phyloP scores from a whole-genome alignment of 2,797 vertebrate species.

The Columba guinea region DNA sequence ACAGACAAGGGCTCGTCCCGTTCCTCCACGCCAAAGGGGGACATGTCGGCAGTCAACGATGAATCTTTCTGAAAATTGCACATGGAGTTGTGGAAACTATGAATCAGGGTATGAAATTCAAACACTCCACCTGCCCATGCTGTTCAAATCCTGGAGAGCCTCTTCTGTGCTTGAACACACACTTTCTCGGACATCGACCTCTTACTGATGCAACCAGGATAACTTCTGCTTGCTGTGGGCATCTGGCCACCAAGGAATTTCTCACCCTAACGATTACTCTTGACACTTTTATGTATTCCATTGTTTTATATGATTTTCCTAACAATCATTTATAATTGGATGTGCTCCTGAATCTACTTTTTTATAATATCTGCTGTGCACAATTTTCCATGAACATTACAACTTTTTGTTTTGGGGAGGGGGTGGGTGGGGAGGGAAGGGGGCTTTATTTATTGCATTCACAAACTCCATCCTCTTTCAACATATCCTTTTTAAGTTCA shows the following conservation, averaged over 20 bases:
- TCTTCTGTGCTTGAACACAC: conserved; percentile 71
- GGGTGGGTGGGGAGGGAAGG: conserved; percentile 54
- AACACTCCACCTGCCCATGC: conserved; percentile 79
- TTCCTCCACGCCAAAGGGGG: conserved; percentile 96
- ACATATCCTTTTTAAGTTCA: conserved; percentile 88
- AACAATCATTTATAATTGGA: conserved; percentile 94
- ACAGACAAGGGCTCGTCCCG: conserved; percentile 99
- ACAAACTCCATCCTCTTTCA: conserved; percentile 82
- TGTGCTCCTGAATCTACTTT: conserved; percentile 93
- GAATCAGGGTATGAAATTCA: conserved; percentile 83
- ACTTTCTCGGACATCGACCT: conserved; percentile 70
- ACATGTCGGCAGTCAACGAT: conserved; percentile 92
- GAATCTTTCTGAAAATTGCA: conserved; percentile 95
- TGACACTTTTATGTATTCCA: conserved; percentile 94
- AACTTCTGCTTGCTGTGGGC: conserved; percentile 76
- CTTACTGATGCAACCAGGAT: conserved; percentile 75
- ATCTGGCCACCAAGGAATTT: conserved; percentile 82
- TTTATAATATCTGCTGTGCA: conserved; percentile 95
- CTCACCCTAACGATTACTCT: conserved; percentile 86
- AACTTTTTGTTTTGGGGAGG: conserved; percentile 82
- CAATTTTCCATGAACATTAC: conserved; percentile 93
- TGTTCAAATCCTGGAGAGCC: conserved; percentile 72
- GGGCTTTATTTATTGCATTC: conserved; percentile 97
- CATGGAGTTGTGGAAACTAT: conserved; percentile 83
- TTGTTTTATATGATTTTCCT: conserved; percentile 97